A percentile compares a stretch with the other conserved stretches of the same genome.
Evolutionary conservation across 2,888 invertebrate genomes (phyloP).

Genomic region (Phortica magna): DNA sequence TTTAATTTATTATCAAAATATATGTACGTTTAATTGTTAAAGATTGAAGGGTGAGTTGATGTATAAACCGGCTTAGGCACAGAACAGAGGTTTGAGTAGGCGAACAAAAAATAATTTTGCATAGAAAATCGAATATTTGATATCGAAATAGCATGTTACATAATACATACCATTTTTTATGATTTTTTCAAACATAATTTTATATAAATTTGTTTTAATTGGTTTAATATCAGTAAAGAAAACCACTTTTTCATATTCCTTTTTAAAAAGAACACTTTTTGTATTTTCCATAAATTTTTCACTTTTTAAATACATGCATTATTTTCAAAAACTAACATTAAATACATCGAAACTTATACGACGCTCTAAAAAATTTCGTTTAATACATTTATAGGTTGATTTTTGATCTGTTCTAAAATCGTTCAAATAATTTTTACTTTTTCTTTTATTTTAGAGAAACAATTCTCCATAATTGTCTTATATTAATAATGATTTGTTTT

Average conservation of each 20-base stretch:
- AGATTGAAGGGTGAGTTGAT: neutral
- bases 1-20: conserved; percentile 49
- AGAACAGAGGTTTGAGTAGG: neutral
- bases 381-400: no score
- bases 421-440: no score
- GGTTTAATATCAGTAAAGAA: neutral
- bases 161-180: no score
- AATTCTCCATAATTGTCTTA: no score
- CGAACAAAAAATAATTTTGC: neutral
- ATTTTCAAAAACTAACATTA: conserved; percentile 12
- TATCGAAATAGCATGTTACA: no score
- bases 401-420: no score
- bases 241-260: neutral
- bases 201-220: no score
- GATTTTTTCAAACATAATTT: no score
- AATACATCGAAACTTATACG: neutral
- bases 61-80: no score
- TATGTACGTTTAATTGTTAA: conserved; percentile 37
- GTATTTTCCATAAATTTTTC: conserved; percentile 7
- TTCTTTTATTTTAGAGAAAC: no score
- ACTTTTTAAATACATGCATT: neutral
- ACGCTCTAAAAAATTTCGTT: neutral
- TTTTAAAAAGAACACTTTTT: conserved; percentile 22
- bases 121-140: neutral
- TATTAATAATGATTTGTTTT: no score